Evolutionary conservation across 1,140 invertebrate genomes (phyloP), one percentile per base, ranked within the genome.

Genomic region (Acyrthosiphon pisum): DNA sequence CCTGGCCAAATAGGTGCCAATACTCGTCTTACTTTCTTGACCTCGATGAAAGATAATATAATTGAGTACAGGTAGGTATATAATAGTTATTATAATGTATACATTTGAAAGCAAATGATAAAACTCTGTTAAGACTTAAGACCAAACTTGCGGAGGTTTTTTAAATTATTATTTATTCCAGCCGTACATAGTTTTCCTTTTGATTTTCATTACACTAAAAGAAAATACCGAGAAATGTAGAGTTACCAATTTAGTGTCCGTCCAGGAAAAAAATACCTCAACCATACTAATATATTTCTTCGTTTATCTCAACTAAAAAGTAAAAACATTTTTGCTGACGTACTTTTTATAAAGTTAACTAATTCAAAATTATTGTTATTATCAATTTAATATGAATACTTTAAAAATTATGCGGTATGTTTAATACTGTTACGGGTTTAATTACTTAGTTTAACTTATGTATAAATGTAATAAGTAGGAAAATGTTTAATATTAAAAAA

Each of bases 371-470:
- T 76, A 76, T 76, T 76, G 14, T 76, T 76, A 76, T 76, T 76
- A 76, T 76, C 60, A 76, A 76, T 76, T 76, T 76, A 76, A 76
- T 76, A 76, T 76, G 60, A 76, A 76, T 76, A 20, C 60, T 76
- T 76, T 76, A 76, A 76, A 76, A n/a, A 76, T 76, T 76, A 76
- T 76, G 60, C 60, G 60, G 60, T 76, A 76, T 76, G 30, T 18
- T 76, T 76, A 76, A 76, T 76, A n/a, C 60, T 18, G 30, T 76
- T 76, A n/a, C 60, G 60, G 60, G 60, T 76, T 76, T 76, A 76
- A 76, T 76, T 76, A 76, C n/a, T 76, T 76, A 76, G n/a, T 76
- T 76, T 76, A 76, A 76, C 60, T 76, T 76, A 76, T 76, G 60
- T 76, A 18, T 76, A 76, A 76, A 76, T 76, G n/a, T 76, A 76